Evolutionary conservation across 1,140 invertebrate species (phyloP).

Genomic region (Euwallacea fornicatus): DNA sequence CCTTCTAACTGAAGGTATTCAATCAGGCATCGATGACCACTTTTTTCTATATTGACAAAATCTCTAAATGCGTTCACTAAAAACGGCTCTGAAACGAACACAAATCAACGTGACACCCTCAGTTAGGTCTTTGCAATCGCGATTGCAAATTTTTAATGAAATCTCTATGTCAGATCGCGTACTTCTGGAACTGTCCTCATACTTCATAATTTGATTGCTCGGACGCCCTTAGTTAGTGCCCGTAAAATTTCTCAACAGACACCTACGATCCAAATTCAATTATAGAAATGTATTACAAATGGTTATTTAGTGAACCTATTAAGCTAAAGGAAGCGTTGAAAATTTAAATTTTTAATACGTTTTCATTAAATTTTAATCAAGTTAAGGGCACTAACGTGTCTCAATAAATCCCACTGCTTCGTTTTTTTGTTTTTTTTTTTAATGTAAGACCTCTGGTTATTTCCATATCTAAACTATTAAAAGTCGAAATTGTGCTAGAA

Average conservation of each 20-base stretch:
- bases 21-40: no score
- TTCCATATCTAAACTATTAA: neutral
- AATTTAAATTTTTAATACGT: conserved; percentile 1
- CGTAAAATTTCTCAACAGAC: neutral
- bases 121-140: no score
- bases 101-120: no score
- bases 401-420: neutral
- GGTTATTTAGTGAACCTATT: neutral
- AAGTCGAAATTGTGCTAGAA: neutral
- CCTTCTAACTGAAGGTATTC: no score
- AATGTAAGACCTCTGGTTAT: neutral
- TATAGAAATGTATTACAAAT: conserved; percentile 1
- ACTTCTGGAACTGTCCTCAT: no score
- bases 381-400: neutral
- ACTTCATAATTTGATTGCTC: no score
- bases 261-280: neutral
- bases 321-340: neutral
- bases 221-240: no score
- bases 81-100: no score
- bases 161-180: no score
- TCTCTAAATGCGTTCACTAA: no score
- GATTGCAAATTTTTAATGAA: no score
- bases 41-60: no score
- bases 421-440: neutral
- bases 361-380: conserved; percentile 16